Percentiles rank a stretch among this genome's conserved stretches.
Evolutionary conservation across 2,113 vertebrate genomes (phyloP).

Genomic region (Myxocyprinus asiaticus): DNA sequence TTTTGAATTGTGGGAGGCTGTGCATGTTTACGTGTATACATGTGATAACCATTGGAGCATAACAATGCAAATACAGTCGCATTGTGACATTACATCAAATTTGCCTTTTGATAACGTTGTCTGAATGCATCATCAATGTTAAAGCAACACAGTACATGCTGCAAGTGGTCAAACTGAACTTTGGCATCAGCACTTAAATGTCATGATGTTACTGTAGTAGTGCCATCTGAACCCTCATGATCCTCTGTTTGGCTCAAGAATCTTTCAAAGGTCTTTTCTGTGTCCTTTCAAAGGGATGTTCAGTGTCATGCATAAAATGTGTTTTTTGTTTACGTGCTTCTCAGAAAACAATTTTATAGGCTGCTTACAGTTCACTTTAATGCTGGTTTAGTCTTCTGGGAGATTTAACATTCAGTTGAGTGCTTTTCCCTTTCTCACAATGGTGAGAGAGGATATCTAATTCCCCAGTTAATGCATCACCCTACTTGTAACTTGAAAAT

Average conservation of each 20-base stretch:
- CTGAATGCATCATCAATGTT: slow-evolving; percentile 4
- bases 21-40: not conserved
- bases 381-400: not conserved
- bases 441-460: not conserved
- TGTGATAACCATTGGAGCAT: not conserved
- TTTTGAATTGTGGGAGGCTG: not conserved
- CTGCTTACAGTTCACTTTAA: not conserved
- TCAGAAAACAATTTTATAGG: not conserved
- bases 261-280: not conserved
- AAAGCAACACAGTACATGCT: no score
- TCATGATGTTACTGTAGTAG: not conserved
- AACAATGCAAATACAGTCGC: not conserved
- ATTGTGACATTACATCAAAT: no score
- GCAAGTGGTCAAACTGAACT: not conserved
- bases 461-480: slow-evolving; percentile 4
- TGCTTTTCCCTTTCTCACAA: not conserved
- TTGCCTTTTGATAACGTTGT: not conserved
- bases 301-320: not conserved
- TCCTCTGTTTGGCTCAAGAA: not conserved
- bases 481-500: not conserved
- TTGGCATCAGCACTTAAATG: slow-evolving; percentile 4
- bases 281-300: not conserved
- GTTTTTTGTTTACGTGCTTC: not conserved
- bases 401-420: not conserved
- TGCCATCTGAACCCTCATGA: not conserved